These are phyloP conservation scores for Actinernus sp. DNA, from an alignment of 92 coral and sea anemone genomes.

Conservation along the genomic window DNA sequence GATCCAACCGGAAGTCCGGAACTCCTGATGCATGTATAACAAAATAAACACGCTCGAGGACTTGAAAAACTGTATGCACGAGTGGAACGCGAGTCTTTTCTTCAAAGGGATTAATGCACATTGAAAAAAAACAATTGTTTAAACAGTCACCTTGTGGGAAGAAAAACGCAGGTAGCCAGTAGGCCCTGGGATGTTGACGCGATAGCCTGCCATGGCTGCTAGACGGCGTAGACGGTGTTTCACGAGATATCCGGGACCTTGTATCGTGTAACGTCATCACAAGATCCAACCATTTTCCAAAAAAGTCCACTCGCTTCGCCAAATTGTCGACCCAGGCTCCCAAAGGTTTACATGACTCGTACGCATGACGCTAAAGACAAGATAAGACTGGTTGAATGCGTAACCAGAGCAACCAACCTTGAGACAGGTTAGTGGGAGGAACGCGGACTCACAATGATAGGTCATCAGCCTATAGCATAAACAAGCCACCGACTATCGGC, in stretches of 20 bases:
- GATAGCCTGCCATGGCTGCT: conserved; percentile 13
- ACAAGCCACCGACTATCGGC: too few relatives aligned
- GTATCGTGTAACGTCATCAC: conserved; percentile 31
- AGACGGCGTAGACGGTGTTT: conserved; percentile 20
- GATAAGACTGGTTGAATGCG: background rate
- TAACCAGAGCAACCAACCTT: background rate
- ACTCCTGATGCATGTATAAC: too few relatives aligned
- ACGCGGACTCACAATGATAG: background rate
- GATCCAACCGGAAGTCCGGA: too few relatives aligned
- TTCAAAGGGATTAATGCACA: too few relatives aligned
- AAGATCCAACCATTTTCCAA: conserved; percentile 82
- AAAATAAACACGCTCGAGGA: too few relatives aligned
- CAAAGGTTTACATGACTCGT: conserved; percentile 92
- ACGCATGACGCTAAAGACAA: conserved; percentile 69
- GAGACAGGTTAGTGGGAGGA: background rate
- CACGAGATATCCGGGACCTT: conserved; percentile 44
- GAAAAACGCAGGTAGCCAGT: conserved; percentile 98
- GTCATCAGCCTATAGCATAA: too few relatives aligned
- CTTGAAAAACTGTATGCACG: too few relatives aligned
- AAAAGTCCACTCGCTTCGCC: conserved; percentile 83
- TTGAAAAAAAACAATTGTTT: too few relatives aligned
- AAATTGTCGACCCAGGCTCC: conserved; percentile 96
- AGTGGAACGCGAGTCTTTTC: too few relatives aligned
- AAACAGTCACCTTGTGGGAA: conserved; percentile 98
- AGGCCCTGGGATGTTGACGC: conserved; percentile 84